phyloP scores from a whole-genome alignment of 1,140 invertebrate genomes.

The Marisa cornuarietis region DNA sequence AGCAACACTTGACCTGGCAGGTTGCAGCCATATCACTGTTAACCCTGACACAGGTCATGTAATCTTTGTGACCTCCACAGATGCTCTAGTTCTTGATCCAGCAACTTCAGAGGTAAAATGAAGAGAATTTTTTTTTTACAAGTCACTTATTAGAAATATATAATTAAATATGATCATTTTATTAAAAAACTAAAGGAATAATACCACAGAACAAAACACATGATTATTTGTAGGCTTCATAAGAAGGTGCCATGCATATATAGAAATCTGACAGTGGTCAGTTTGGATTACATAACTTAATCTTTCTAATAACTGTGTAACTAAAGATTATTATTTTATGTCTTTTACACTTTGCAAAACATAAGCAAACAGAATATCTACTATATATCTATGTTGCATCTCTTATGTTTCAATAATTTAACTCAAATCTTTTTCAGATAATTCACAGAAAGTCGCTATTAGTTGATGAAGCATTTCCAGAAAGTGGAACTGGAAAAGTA shows the following conservation, averaged over 20 bases:
- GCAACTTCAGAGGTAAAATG: conserved; percentile 31
- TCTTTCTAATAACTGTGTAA: not conserved
- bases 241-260: too few species aligned
- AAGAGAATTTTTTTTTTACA: not conserved
- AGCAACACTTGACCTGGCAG: conserved; percentile 21
- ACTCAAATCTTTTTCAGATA: conserved; percentile 8
- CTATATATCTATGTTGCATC: not conserved
- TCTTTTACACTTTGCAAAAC: not conserved
- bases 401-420: not conserved
- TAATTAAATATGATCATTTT: not conserved
- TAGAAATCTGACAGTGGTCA: too few species aligned
- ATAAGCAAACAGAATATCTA: too few species aligned
- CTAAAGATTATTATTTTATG: not conserved
- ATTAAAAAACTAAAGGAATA: too few species aligned
- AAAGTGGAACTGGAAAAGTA: conserved; percentile 38
- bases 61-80: conserved; percentile 38
- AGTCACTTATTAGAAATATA: not conserved
- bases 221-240: not conserved
- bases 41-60: conserved; percentile 52
- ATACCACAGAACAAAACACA: not conserved
- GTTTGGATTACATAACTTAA: not conserved
- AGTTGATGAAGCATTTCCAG: conserved; percentile 35
- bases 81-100: conserved; percentile 40
- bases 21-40: conserved; percentile 35
- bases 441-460: conserved; percentile 1